Evolutionary conservation across 2,797 vertebrate species (phyloP), one percentile per base, ranked within the genome.

Genomic region (Cuculus canorus): DNA sequence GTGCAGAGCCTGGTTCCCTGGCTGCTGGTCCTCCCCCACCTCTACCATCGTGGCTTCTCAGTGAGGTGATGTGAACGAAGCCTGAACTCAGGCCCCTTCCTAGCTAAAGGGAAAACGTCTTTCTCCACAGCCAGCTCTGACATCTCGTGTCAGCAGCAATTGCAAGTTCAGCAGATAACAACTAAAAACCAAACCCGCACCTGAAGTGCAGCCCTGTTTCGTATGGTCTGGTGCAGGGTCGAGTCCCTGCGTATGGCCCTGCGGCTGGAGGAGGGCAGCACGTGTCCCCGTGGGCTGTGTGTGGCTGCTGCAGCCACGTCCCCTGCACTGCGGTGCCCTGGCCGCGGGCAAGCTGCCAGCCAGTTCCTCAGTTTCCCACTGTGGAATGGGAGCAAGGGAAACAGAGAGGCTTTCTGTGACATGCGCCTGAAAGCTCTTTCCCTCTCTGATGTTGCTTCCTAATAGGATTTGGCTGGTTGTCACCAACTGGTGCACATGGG

Each of bases 191-290:
- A 5, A 17, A 56, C 2, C 35, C 5, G 7, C 0, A 1, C 12
- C 85, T 28, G 15, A 57, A 41, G 17, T 19, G 39, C 68, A 53
- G 53, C 71, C 14, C 13, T n/a, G 18, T 59, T 72, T 41, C 41
- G 5, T 12, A 2, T 0, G 5, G 13, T 23, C 11, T n/a, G 50
- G 17, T 6, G 59, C 33, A 63, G 52, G 23, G 59, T 6, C 1
- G 15, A 43, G 19, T 14, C 24, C 50, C 72, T 11, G 24, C 47
- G 64, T 47, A 35, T 4, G 50, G 25, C 35, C 19, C 41, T 43
- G 61, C 0, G 1, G 59, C 63, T 45, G 66, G 66, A 52, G 60
- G 33, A 53, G 50, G 35, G n/a, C 63, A 23, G 24, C 1, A 1
- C 13, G 17, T 59, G 32, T 6, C n/a, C 32, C 37, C 2, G 0